A percentile compares a stretch with the other conserved stretches of the same genome.
Conservation (phyloP, 2,797 vertebrate species). For the Onychomys arenicola region DNA sequence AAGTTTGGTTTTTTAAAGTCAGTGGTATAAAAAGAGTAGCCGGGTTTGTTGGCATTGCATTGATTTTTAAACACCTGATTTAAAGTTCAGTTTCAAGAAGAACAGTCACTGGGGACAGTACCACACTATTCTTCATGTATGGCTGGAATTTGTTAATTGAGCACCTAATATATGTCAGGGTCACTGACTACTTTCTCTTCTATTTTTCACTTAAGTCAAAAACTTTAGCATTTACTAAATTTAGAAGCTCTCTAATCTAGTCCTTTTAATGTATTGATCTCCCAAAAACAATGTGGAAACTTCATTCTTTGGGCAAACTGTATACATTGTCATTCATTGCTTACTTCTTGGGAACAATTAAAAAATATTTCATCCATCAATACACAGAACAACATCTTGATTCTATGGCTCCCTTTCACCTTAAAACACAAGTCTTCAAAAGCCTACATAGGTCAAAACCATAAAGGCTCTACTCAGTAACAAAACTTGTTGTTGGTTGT, state of each 20-base stretch:
- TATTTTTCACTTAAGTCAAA: conserved; percentile 23
- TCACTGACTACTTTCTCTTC: not conserved
- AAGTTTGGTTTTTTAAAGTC: not conserved
- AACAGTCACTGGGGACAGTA: not conserved
- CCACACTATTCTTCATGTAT: not conserved
- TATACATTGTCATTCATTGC: not conserved
- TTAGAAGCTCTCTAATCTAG: not conserved
- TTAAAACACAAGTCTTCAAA: not conserved
- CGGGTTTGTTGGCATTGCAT: not conserved
- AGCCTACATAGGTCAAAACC: not conserved
- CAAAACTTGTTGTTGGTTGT: not conserved
- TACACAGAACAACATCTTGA: not conserved
- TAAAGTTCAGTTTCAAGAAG: not conserved
- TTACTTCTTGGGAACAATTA: not conserved
- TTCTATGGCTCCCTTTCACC: not conserved
- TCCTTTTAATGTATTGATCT: not conserved
- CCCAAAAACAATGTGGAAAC: not conserved
- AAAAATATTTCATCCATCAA: not conserved
- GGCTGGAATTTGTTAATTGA: conserved; percentile 48
- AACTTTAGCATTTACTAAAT: conserved; percentile 31
- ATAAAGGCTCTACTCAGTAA: not conserved
- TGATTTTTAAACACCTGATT: conserved; percentile 9
- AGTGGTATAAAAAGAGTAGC: not conserved
- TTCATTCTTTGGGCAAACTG: not conserved
- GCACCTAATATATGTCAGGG: not conserved